Conservation (phyloP, 1,140 invertebrate species). For the Hylaeus anthracinus region DNA sequence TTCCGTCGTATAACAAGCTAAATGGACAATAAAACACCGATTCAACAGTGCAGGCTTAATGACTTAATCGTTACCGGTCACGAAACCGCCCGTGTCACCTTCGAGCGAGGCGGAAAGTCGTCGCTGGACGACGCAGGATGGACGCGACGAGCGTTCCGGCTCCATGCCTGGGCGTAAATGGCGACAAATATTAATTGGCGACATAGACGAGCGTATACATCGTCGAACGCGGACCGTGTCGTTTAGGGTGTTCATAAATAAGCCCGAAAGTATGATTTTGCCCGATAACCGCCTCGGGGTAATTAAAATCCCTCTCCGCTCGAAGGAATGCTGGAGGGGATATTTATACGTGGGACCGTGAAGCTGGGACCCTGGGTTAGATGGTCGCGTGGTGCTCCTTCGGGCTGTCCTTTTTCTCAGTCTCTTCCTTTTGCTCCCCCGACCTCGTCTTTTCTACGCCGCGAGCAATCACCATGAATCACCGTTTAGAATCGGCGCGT, state of each 20-base stretch:
- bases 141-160: not conserved
- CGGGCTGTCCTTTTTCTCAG: not conserved
- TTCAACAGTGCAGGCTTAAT: not conserved
- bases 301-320: conserved; percentile 58
- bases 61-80: not conserved
- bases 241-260: conserved; percentile 75
- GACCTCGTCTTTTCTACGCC: conserved; percentile 40
- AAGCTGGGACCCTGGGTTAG: conserved; percentile 22
- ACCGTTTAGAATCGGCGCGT: conserved; percentile 68
- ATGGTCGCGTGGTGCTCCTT: conserved; percentile 47
- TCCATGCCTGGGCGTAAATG: conserved; percentile 59
- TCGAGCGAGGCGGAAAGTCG: not conserved
- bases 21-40: not conserved
- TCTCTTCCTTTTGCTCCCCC: not conserved
- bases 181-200: conserved; percentile 79
- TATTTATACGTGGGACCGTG: conserved; percentile 54
- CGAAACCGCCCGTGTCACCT: not conserved
- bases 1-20: not conserved
- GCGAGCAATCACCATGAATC: conserved; percentile 73
- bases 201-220: conserved; percentile 63
- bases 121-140: not conserved
- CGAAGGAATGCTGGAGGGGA: conserved; percentile 40
- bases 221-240: conserved; percentile 42
- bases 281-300: conserved; percentile 68
- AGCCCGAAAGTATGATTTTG: conserved; percentile 72